Conservation (phyloP, 2,888 invertebrate species). For the Allophyes oxyacanthae region DNA sequence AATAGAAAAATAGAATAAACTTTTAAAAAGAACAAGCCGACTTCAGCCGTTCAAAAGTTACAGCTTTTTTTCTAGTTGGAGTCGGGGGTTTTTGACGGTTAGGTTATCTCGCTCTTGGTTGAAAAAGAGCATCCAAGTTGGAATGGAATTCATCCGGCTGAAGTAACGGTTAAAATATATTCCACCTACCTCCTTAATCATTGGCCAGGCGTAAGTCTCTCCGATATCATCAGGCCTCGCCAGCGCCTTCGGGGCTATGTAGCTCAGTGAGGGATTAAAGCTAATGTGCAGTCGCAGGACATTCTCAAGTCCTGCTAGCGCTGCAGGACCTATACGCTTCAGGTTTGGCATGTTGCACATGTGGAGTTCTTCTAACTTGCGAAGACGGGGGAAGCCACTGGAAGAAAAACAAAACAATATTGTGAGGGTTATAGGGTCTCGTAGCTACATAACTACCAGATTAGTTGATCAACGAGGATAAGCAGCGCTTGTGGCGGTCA, state of each 20-base stretch:
- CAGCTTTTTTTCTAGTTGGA: no score
- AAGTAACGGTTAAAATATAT: no score
- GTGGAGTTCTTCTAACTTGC: conserved; percentile 90
- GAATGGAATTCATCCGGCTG: no score
- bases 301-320: conserved; percentile 77
- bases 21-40: no score
- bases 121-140: no score
- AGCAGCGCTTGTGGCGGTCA: no score
- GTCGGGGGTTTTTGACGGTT: no score
- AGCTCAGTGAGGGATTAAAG: conserved; percentile 90
- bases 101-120: no score
- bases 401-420: conserved; percentile 47
- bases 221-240: conserved; percentile 84
- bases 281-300: conserved; percentile 90
- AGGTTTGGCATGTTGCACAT: conserved; percentile 92
- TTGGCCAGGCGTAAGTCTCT: conserved; percentile 90
- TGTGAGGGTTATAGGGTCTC: not conserved
- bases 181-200: conserved; percentile 89
- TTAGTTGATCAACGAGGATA: no score
- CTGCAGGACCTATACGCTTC: conserved; percentile 86
- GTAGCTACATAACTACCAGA: no score
- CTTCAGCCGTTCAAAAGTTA: no score
- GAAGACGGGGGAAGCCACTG: conserved; percentile 91
- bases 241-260: conserved; percentile 91
- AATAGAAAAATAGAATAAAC: no score